Base-by-base conservation (phyloP, 2,797 vertebrate genomes). In the Chaenodraco wilsoni region DNA sequence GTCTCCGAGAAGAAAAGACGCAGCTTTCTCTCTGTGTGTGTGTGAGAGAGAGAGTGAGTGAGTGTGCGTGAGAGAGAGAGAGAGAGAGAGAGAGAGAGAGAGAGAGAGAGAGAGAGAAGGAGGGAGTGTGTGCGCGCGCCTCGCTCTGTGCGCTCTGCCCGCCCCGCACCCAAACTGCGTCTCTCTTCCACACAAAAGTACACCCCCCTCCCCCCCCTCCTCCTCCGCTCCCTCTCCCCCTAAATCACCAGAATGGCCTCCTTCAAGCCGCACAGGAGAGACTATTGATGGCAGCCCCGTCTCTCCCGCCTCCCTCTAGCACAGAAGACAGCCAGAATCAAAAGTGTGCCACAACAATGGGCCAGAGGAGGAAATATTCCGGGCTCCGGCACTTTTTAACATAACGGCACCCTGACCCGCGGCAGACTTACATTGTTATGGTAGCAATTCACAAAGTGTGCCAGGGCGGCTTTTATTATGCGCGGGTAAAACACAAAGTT, bases 201-300 rank as follows among this genome's bases (percentile, higher is more conserved):
- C 71, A 3, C 45, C 48, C 54, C 60, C 12, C 64, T 58, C 19
- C 65, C 17, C 14, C 56, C 0, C 23, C 23, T 15, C 27, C 31
- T 52, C 54, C 19, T 52, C 33, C 69, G 10, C 50, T 51, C 65
- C 79, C 76, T 58, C 76, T 50, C 64, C 72, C 23, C 64, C 68
- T 93, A 93, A 95, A 93, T 95, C 95, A 95, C 94, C 95, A 92
- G 94, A 95, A 91, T 80, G 86, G 91, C 90, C 79, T 79, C 87
- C 73, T 82, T 81, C 78, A 60, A 89, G 87, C 91, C 92, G 76
- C 74, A 90, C 91, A 88, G 81, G 89, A 81, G 90, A 88, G 66
- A 85, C 79, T 89, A 87, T 90, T 94, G 91, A 93, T 91, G 92
- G 69, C 4, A 33, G 19, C 77, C 51, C 19, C 19, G 31, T 31